These are phyloP conservation scores for Apogon talboti DNA, from an alignment of 2,797 vertebrate genomes.

Conservation along the genomic window DNA sequence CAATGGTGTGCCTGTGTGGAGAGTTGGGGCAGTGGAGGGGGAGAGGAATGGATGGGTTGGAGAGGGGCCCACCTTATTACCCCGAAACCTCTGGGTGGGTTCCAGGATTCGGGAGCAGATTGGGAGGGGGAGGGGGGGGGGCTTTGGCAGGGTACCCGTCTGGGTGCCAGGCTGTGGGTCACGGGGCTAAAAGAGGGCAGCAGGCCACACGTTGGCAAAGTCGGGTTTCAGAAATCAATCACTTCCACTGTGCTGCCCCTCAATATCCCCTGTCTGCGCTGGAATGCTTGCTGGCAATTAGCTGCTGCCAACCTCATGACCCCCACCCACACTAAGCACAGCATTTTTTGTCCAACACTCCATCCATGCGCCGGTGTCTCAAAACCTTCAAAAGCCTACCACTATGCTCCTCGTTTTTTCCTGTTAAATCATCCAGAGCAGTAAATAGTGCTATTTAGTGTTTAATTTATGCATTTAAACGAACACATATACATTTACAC, in stretches of 20 bases:
- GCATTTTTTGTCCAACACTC: constrained; percentile 35
- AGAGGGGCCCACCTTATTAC: constrained; percentile 69
- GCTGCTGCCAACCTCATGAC: constrained; percentile 57
- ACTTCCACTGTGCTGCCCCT: constrained; percentile 66
- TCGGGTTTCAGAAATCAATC: constrained; percentile 58
- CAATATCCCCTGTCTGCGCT: constrained; percentile 53
- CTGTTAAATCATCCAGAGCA: constrained; percentile 3
- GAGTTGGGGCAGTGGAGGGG: constrained; percentile 57
- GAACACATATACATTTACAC: neutral
- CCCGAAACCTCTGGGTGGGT: constrained; percentile 58
- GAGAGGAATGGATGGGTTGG: constrained; percentile 65
- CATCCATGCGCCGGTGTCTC: constrained; percentile 16
- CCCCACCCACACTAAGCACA: constrained; percentile 46
- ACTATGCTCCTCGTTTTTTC: neutral
- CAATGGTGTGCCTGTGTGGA: constrained; percentile 82
- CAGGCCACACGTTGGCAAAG: constrained; percentile 49
- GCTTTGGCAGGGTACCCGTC: constrained; percentile 36
- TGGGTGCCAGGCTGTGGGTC: constrained; percentile 59
- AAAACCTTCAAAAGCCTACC: constrained; percentile 16
- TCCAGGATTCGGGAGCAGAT: constrained; percentile 58
- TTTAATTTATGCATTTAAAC: neutral
- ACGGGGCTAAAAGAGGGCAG: constrained; percentile 53
- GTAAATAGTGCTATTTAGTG: neutral
- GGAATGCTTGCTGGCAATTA: constrained; percentile 66
- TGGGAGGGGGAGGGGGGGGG: constrained; percentile 9